Base-by-base conservation (phyloP, 1,140 invertebrate genomes). In the Bombus ignitus region DNA sequence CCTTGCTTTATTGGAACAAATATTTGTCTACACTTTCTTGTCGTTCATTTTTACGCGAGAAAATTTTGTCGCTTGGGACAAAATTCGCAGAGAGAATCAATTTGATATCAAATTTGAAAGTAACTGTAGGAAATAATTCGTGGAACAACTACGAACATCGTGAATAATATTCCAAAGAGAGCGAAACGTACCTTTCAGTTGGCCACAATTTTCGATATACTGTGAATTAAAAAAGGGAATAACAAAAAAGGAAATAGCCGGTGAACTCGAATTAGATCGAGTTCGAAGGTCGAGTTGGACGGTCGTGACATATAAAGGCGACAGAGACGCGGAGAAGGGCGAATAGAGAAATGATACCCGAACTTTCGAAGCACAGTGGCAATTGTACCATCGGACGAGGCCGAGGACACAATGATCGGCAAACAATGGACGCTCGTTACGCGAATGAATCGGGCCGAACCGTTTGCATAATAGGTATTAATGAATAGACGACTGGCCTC, bases 381-480 rank as follows among this genome's bases (percentile, higher is more conserved):
- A 84, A 88, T 83, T 81, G 86, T 80, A 81, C 85, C 88, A 85
- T 83, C 82, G 86, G 84, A 47, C 87, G 86, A 84, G 42, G 25
- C 18, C 37, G 35, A 44, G 66, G 81, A 92, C 89, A 93, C 89
- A 93, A 94, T 91, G 91, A 91, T 88, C 80, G 88, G 87, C 92
- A 91, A 93, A 94, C 93, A 94, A 93, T 94, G 76, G 88, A 86
- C 87, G 90, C 88, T 94, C 92, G 92, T 94, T 93, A 93, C 90
- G 88, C 85, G 89, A 88, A 89, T 88, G 88, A 92, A 93, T 93
- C 90, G 80, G 74, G 75, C 86, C 82, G 81, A 85, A 88, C 75
- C 57, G 70, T 91, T 90, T 86, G 87, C 82, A 93, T 92, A 93
- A 94, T 92, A 92, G 91, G 91, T 89, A 89, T 93, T 90, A 93